Evolutionary conservation across 2,113 vertebrate genomes (phyloP).

Genomic region (Nicator chloris): DNA sequence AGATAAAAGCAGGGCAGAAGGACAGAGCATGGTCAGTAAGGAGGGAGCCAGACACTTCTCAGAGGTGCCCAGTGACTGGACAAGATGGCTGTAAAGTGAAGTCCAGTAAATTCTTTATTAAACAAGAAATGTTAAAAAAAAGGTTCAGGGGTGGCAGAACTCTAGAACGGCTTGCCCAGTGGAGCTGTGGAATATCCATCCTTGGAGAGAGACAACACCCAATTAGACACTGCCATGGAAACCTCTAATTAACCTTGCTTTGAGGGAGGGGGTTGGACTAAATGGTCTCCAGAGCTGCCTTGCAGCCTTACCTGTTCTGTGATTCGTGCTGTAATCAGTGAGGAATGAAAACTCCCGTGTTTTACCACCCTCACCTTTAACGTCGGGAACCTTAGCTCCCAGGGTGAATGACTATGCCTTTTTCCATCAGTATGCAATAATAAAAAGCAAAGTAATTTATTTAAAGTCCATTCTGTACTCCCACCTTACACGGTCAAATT

Average conservation of each 20-base stretch:
- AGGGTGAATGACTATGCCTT: neutral
- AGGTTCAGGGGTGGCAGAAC: neutral
- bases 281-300: neutral
- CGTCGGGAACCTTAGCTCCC: neutral
- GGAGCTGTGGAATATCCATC: neutral
- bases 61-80: neutral
- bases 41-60: neutral
- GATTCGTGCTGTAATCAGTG: neutral
- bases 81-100: neutral
- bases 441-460: neutral
- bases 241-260: neutral
- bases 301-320: neutral
- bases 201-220: neutral
- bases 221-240: neutral
- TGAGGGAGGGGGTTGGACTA: neutral
- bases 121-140: neutral
- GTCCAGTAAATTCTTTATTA: neutral
- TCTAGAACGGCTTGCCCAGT: neutral
- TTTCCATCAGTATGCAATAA: neutral
- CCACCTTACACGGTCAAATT: neutral
- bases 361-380: neutral
- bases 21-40: fast-evolving
- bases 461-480: neutral
- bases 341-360: neutral
- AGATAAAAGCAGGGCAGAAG: neutral